phyloP scores from a whole-genome alignment of 2,888 invertebrate genomes.

The Tridacna gigas region DNA sequence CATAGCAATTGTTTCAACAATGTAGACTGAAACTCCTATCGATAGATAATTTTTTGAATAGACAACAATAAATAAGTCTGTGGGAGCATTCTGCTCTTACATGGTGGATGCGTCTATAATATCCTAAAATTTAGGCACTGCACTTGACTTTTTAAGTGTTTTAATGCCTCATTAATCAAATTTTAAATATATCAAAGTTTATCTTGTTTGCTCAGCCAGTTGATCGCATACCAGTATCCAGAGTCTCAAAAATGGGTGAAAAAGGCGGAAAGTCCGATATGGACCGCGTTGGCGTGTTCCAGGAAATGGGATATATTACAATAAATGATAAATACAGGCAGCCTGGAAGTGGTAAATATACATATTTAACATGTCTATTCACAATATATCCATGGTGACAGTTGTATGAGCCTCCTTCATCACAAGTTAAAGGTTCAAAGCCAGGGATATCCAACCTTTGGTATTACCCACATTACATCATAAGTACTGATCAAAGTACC shows the following conservation, averaged over 20 bases:
- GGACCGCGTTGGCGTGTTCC: conserved; percentile 85
- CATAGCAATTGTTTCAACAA: conserved; percentile 80
- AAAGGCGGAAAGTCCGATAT: conserved; percentile 82
- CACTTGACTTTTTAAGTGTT: not conserved
- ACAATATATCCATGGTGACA: no score
- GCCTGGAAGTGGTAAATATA: conserved; percentile 65
- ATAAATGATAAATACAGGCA: conserved; percentile 83
- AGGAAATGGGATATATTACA: conserved; percentile 84
- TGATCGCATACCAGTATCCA: not conserved
- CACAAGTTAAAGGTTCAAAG: no score
- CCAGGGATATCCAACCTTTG: no score
- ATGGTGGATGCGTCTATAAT: no score
- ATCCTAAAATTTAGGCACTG: not conserved
- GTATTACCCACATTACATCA: no score
- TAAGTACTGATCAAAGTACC: no score
- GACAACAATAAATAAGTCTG: no score
- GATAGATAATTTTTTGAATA: not conserved
- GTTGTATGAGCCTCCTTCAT: no score
- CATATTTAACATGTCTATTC: no score
- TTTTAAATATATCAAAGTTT: not conserved
- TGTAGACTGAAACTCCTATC: conserved; percentile 13
- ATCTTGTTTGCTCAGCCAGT: not conserved
- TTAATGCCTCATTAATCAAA: conserved; percentile 6
- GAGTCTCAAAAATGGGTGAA: conserved; percentile 71
- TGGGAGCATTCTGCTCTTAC: no score